Evolutionary conservation across 2,113 vertebrate genomes (phyloP).

Genomic region (Donacobius atricapilla): DNA sequence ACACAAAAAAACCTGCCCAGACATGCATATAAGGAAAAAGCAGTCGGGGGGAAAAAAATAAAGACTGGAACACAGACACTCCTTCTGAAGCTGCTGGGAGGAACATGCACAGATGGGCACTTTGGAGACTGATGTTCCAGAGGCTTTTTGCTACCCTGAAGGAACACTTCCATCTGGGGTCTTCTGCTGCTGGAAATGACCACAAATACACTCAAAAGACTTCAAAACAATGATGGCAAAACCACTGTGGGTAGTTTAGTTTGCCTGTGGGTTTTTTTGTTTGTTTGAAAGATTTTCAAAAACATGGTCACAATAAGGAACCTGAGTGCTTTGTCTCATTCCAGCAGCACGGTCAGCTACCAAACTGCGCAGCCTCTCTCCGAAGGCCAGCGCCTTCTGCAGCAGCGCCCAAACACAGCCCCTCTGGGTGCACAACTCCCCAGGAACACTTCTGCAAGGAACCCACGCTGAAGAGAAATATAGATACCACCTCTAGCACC

Average conservation of each 20-base stretch:
- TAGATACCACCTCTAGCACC: background rate
- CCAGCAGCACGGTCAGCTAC: background rate
- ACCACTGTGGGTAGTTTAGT: background rate
- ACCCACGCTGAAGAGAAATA: accelerated
- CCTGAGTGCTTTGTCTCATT: background rate
- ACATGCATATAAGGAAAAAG: background rate
- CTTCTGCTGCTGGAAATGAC: background rate
- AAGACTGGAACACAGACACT: accelerated
- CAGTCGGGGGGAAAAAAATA: background rate
- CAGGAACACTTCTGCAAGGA: background rate
- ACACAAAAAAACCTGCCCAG: background rate
- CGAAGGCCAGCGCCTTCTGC: background rate
- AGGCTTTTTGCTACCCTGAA: background rate
- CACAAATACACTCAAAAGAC: background rate
- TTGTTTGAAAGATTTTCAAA: background rate
- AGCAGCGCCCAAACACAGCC: background rate
- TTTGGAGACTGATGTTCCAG: accelerated
- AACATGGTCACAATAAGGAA: background rate
- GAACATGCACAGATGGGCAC: accelerated
- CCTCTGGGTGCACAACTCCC: background rate
- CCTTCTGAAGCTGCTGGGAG: background rate
- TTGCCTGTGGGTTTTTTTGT: background rate
- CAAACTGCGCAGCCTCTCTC: background rate
- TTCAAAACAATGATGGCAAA: background rate
- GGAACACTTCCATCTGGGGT: background rate